Evolutionary conservation across 2,888 invertebrate genomes (phyloP).

Genomic region (Eupeodes latifasciatus): DNA sequence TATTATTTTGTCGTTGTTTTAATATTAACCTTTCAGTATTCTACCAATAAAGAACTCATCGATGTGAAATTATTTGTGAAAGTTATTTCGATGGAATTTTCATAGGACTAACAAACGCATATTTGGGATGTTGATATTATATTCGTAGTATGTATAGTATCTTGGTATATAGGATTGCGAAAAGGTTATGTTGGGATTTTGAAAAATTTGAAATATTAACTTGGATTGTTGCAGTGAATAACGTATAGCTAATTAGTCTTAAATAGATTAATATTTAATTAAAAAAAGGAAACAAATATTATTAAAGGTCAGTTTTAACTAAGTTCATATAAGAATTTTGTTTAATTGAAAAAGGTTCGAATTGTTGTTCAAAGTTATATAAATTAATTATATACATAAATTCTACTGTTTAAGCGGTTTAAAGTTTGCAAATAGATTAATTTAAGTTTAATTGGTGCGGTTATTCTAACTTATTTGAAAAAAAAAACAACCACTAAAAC

Average conservation of each 20-base stretch:
- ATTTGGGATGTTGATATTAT: background rate
- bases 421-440: no score
- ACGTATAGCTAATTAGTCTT: background rate
- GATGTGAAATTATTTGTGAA: conserved; percentile 52
- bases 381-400: no score
- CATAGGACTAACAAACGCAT: background rate
- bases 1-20: background rate
- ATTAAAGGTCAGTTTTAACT: no score
- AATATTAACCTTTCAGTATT: conserved; percentile 12
- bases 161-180: background rate
- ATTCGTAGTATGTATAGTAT: background rate
- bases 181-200: conserved; percentile 19
- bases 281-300: background rate
- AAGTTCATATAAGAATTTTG: no score
- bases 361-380: no score
- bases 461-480: no score
- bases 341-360: no score
- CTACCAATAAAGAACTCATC: conserved; percentile 53
- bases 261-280: background rate
- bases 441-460: no score
- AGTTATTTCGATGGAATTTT: conserved; percentile 20
- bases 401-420: no score
- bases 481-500: no score
- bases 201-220: background rate
- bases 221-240: background rate